A percentile compares a stretch with the other conserved stretches of the same genome.
Evolutionary conservation across 2,113 vertebrate species (phyloP).

Genomic region (Saccopteryx bilineata): DNA sequence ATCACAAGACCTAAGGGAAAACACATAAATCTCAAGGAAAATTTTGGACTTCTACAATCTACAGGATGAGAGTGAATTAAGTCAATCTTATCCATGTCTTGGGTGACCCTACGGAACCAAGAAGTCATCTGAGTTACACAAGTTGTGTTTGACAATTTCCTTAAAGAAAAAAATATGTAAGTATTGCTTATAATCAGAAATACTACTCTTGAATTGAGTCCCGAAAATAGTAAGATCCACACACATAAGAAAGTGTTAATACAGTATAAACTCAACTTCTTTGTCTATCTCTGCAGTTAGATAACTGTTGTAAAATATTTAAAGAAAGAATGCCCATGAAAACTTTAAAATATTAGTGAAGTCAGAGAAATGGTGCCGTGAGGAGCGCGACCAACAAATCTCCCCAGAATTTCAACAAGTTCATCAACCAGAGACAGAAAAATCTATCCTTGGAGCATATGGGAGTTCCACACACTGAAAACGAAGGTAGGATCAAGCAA

Average conservation of each 20-base stretch:
- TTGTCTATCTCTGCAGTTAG: slow-evolving; percentile 20
- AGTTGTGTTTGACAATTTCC: slow-evolving; percentile 16
- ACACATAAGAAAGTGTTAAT: not conserved
- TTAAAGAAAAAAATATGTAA: not conserved
- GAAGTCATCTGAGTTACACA: not conserved
- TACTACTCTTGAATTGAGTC: slow-evolving; percentile 30
- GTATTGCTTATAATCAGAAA: slow-evolving; percentile 2
- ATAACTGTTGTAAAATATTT: not conserved
- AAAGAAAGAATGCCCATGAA: not conserved
- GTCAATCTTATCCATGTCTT: not conserved
- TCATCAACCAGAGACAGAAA: too few species aligned
- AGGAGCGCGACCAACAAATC: too few species aligned
- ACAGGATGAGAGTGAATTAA: not conserved
- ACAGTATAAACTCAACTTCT: not conserved
- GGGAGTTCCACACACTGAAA: too few species aligned
- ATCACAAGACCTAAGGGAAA: not conserved
- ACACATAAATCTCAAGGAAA: not conserved
- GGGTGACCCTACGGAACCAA: not conserved
- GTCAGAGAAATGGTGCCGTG: too few species aligned
- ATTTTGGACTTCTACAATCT: not conserved
- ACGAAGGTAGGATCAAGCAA: too few species aligned
- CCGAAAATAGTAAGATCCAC: slow-evolving; percentile 40
- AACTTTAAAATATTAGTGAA: not conserved
- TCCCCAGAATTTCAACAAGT: not conserved
- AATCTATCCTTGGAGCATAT: too few species aligned